Evolutionary conservation across 2,888 invertebrate species (phyloP), one percentile per base, ranked within the genome.

Genomic region (Teinopalpus imperialis): DNA sequence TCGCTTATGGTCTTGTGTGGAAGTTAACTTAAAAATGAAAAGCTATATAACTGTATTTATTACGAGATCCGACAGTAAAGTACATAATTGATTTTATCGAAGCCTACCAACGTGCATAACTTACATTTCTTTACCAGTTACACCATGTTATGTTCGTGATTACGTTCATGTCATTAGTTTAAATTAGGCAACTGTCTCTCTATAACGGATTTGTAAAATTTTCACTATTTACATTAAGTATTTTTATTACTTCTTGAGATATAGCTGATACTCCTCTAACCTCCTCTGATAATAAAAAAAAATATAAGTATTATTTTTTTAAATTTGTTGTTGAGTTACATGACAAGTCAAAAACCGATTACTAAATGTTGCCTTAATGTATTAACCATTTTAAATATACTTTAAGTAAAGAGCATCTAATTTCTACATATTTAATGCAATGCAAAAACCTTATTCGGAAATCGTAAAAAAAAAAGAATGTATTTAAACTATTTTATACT

Each of bases 71-170:
- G 69, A 77, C 74, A 74, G 75, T 83, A 86, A 82, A 80, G 79
- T 80, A 81, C 77, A 79, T 77, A 85, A 81, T 86, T 81, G 78
- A 85, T 85, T 80, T 80, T 77, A 81, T 82, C 82, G 73, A 67
- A 64, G 57, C 58, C 67, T 67, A 69, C 64, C 64, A 66, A 68
- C 69, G 74, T 66, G 70, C 69, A 72, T 79, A 45, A 71, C 69
- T 71, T 77, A 65, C 67, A 70, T 76, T 77, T 70, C 76, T 70
- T 68, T 59, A 54, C 55, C 49, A 61, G 44, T 44, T 31, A 44
- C 18, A 26, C 12, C 61, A 60, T 59, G 39, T 45, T 35, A 20
- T 20, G 39, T 27, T 12, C 18, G 13, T 30, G 29, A 37, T 40
- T 49, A 40, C 23, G 18, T 35, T 43, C 18, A 32, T 21, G 18